These are phyloP conservation scores for Nephrocerus scutellatus DNA, from an alignment of 2,888 invertebrate species.

Conservation along the genomic window DNA sequence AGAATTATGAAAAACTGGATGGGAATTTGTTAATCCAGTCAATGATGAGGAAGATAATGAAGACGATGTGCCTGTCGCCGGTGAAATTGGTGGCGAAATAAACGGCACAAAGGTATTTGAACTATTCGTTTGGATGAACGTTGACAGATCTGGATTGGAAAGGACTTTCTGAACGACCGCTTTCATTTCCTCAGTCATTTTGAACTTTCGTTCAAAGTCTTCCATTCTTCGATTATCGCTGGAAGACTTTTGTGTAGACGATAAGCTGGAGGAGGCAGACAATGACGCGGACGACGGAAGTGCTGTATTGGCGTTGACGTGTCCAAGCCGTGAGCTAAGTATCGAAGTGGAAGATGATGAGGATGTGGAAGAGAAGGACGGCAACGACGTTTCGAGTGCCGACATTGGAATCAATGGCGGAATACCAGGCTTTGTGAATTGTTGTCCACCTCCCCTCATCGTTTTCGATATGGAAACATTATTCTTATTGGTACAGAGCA, in stretches of 20 bases:
- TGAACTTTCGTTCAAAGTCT: constrained; percentile 43
- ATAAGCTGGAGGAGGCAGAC: background rate
- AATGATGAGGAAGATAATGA: too few relatives aligned
- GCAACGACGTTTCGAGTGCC: too few relatives aligned
- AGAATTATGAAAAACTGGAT: constrained; percentile 22
- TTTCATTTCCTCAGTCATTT: constrained; percentile 45
- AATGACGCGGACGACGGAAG: background rate
- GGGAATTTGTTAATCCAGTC: too few relatives aligned
- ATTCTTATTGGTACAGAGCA: constrained; percentile 1
- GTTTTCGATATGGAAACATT: constrained; percentile 9
- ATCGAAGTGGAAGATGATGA: too few relatives aligned
- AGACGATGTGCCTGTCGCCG: constrained; percentile 37
- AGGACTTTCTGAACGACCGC: constrained; percentile 45
- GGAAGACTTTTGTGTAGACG: constrained; percentile 35
- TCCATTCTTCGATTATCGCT: constrained; percentile 32
- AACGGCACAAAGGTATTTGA: constrained; percentile 37
- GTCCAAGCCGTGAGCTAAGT: too few relatives aligned
- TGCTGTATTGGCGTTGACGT: background rate
- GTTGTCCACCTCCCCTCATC: constrained; percentile 15
- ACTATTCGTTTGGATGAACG: constrained; percentile 42
- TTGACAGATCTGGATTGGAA: constrained; percentile 43
- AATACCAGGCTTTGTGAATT: constrained; percentile 29
- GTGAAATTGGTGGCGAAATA: constrained; percentile 43
- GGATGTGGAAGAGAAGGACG: background rate
- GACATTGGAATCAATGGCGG: constrained; percentile 30